These are phyloP conservation scores for Drosophila anomelani DNA, from an alignment of 2,888 invertebrate genomes.

Conservation along the genomic window DNA sequence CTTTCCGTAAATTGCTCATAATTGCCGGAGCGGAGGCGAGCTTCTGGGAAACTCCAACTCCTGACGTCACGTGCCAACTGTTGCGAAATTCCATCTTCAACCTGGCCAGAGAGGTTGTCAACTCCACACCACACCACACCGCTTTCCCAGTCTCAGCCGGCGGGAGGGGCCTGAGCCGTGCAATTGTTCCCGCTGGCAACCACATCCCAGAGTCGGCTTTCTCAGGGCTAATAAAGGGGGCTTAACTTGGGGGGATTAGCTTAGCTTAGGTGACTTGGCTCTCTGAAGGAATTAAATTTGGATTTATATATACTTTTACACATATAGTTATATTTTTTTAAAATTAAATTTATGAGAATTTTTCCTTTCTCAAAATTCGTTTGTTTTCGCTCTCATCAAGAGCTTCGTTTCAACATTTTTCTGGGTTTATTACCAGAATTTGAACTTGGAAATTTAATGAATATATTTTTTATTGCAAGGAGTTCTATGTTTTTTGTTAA, in stretches of 20 bases:
- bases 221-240: constrained; percentile 5
- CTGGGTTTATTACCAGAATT: no score
- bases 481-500: no score
- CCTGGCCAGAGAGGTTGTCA: constrained; percentile 29
- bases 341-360: neutral
- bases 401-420: no score
- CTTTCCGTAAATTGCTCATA: constrained; percentile 52
- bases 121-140: neutral
- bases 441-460: no score
- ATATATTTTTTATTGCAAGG: no score
- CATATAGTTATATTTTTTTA: neutral
- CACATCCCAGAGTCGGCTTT: constrained; percentile 1
- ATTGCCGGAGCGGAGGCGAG: constrained; percentile 46
- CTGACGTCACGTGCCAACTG: constrained; percentile 63
- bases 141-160: constrained; percentile 1
- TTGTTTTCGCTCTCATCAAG: no score
- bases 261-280: neutral
- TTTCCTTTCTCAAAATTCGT: neutral
- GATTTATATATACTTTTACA: neutral
- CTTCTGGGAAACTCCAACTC: constrained; percentile 57
- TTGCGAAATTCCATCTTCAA: constrained; percentile 22
- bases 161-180: neutral
- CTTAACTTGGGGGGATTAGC: neutral
- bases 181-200: neutral
- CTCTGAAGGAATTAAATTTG: neutral